Evolutionary conservation across 1,140 invertebrate species (phyloP), one percentile per base, ranked within the genome.

Genomic region (Onthophagus taurus): DNA sequence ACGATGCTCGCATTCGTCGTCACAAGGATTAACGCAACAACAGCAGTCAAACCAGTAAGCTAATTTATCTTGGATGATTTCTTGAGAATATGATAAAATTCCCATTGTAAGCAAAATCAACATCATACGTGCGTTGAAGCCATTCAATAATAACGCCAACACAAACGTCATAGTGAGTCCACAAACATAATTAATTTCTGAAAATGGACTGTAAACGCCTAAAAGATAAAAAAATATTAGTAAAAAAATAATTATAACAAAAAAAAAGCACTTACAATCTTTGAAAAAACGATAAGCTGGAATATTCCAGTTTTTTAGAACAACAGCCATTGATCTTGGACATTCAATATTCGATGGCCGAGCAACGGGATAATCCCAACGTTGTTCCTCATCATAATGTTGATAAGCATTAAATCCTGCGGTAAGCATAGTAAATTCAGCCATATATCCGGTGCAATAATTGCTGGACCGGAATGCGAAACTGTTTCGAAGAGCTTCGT

Each of bases 281-380:
- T 96, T 95, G 1, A 98, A 72, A 88, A 92, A 98, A 42, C 76
- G 74, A 64, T 97, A 94, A 89, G 96, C 97, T 2, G 94, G 92
- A 45, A 91, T 77, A 66, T 97, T 97, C 95, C 95, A 98, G 60
- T 79, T 83, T 21, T 89, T 77, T 1, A 97, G 93, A 23, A 97
- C 89, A 55, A 90, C 80, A 2, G 91, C 86, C 13, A 98, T 66
- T 6, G 93, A 96, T 37, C 85, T 72, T 9, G 95, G 94, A 29
- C 94, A 59, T 68, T 98, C 94, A 52, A 97, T 88, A 51, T 77
- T 66, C n/a, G 74, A 64, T 34, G 91, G 89, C 46, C 78, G 76
- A 0, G 80, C 77, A 1, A 92, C 74, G 37, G 70, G 57, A 48
- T 74, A 72, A 17, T 65, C 63, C 48, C 71, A 72, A 47, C 68